Evolutionary conservation across 1,140 invertebrate species (phyloP).

Genomic region (Nasonia vitripennis): DNA sequence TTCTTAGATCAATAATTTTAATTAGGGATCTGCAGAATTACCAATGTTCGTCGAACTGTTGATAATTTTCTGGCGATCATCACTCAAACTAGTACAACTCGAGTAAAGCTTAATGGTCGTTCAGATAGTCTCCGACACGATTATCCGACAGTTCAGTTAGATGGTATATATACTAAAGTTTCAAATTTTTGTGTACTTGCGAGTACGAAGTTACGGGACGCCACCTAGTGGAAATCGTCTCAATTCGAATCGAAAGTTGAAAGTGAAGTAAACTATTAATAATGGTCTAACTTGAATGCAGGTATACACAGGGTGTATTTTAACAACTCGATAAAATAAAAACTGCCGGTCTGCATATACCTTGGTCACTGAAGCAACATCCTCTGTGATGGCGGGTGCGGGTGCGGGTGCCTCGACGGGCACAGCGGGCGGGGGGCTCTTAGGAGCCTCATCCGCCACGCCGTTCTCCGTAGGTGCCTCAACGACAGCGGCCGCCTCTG

Average conservation of each 20-base stretch:
- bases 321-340: not conserved
- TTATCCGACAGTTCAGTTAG: not conserved
- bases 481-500: conserved; percentile 65
- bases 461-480: conserved; percentile 60
- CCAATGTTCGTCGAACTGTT: conserved; percentile 57
- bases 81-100: conserved; percentile 56
- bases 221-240: too few relatives aligned
- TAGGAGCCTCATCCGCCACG: conserved; percentile 66
- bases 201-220: not conserved
- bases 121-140: not conserved
- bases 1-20: conserved; percentile 58
- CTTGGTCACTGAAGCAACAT: conserved; percentile 72
- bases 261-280: too few relatives aligned
- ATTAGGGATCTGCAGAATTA: conserved; percentile 63
- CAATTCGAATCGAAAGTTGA: too few relatives aligned
- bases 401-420: conserved; percentile 62
- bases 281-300: too few relatives aligned
- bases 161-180: not conserved
- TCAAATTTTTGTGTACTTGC: not conserved
- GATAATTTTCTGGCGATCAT: conserved; percentile 69
- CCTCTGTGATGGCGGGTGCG: conserved; percentile 71
- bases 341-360: conserved; percentile 51
- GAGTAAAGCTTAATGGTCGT: too few relatives aligned
- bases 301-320: too few relatives aligned
- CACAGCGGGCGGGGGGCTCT: conserved; percentile 65